Conservation (phyloP, 1,140 invertebrate genomes). For the Lasaia peninsularis region DNA sequence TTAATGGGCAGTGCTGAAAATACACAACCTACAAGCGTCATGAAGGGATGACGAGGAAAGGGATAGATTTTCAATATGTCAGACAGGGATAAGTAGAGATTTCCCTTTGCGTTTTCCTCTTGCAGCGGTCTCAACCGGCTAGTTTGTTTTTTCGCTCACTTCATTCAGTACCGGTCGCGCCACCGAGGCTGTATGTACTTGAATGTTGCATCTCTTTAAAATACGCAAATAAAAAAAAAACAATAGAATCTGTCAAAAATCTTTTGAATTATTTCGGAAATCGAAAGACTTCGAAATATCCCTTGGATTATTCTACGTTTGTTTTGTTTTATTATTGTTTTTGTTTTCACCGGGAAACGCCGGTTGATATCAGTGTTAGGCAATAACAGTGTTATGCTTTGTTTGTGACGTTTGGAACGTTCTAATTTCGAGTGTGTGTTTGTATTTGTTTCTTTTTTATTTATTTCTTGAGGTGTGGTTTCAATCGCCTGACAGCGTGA, state of each 20-base stretch:
- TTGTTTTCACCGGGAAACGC: slow-evolving; percentile 60
- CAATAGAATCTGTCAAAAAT: not conserved
- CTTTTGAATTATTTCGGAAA: not conserved
- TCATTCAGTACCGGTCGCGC: slow-evolving; percentile 52
- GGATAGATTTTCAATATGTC: slow-evolving; percentile 13
- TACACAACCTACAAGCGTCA: not conserved
- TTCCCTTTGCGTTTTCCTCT: slow-evolving; percentile 36
- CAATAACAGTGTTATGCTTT: slow-evolving; percentile 40
- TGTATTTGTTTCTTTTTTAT: slow-evolving; percentile 44
- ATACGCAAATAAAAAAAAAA: slow-evolving; percentile 32
- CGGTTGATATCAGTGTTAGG: slow-evolving; percentile 43
- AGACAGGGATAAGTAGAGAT: slow-evolving; percentile 28
- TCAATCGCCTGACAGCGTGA: slow-evolving; percentile 34
- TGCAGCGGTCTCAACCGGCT: slow-evolving; percentile 29
- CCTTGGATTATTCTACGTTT: slow-evolving; percentile 28
- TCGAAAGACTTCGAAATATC: slow-evolving; percentile 6
- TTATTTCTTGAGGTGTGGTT: slow-evolving; percentile 31
- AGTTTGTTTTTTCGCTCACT: slow-evolving; percentile 47
- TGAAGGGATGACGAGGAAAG: not conserved
- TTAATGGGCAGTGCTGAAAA: not conserved
- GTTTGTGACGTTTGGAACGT: slow-evolving; percentile 35
- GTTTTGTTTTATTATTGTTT: slow-evolving; percentile 41
- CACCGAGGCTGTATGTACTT: slow-evolving; percentile 41
- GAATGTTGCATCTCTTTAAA: slow-evolving; percentile 27
- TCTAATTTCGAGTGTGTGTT: slow-evolving; percentile 24